Evolutionary conservation across 2,888 invertebrate species (phyloP).

Genomic region (Oligia latruncula): DNA sequence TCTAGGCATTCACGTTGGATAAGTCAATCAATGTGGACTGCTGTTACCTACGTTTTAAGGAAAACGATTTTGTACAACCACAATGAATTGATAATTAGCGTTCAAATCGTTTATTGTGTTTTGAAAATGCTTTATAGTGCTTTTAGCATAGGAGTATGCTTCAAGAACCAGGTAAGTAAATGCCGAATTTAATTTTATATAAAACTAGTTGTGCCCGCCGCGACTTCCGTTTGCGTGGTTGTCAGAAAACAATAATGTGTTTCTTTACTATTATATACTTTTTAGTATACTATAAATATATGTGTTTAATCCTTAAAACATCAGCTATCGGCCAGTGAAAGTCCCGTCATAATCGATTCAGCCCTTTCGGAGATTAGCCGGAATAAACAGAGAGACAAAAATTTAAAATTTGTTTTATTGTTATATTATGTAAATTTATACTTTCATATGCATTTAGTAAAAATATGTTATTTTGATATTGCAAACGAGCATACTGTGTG

Average conservation of each 20-base stretch:
- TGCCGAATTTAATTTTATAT: neutral
- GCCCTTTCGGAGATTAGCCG: no score
- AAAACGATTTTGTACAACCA: constrained; percentile 19
- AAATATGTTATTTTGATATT: neutral
- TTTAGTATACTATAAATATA: no score
- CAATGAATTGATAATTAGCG: constrained; percentile 45
- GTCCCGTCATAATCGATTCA: no score
- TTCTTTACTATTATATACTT: no score
- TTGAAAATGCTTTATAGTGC: constrained; percentile 45
- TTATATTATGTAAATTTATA: neutral
- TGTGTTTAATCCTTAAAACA: no score
- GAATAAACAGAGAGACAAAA: no score
- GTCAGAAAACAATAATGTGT: no score
- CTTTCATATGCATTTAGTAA: neutral
- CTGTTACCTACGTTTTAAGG: constrained; percentile 13
- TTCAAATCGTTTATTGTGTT: constrained; percentile 30
- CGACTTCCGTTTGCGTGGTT: no score
- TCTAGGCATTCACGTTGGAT: constrained; percentile 25
- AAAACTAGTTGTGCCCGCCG: no score
- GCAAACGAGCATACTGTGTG: neutral
- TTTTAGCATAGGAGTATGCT: constrained; percentile 24
- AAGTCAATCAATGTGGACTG: constrained; percentile 43
- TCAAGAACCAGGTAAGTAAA: constrained; percentile 48
- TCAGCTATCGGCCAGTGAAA: no score
- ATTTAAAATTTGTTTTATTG: no score